Base-by-base conservation (phyloP, 2,888 invertebrate genomes). In the Strigamia crassipes region DNA sequence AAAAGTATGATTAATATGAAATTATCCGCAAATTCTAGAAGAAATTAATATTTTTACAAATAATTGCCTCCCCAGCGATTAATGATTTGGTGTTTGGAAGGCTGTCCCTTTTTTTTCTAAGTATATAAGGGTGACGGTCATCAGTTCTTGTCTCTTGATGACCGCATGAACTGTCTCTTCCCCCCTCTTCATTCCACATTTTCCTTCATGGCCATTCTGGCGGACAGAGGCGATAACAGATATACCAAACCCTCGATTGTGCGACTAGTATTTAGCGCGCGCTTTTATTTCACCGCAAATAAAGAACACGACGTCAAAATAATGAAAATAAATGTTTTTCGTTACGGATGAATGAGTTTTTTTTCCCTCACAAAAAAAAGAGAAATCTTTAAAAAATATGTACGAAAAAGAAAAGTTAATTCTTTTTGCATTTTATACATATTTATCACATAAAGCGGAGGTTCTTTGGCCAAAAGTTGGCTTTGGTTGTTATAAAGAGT, bases 71-170 rank as follows among this genome's bases (percentile, higher is more conserved):
- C 51, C n/a, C 51, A 1, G 15, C 23, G 0, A 66, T 23, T 66
- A 23, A 27, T 15, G 21, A 9, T 61, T 61, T n/a, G 18, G 1
- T 61, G n/a, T 18, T 12, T 21, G 21, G 18, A 61, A n/a, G 4
- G 21, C n/a, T 12, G 23, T 66, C 23, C 10, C 10, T 66, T 66
- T 66, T 66, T 66, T 10, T 23, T 27, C 27, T 27, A 27, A 27
- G 27, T 27, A 27, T 5, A 8, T 5, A 13, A 66, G 66, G 23
- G 23, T 66, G 66, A 27, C 27, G 66, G 9, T 12, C 66, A 66
- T 66, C 66, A 66, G 66, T 23, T 66, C 66, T 66, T 66, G 66
- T 66, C 66, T 66, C 23, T 8, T 66, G 66, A 66, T 66, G 66
- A 66, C 66, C 66, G 66, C 66, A 66, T 66, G 66, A 66, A 66